Base-by-base conservation (phyloP, 2,888 invertebrate species). In the Ceramica pisi region DNA sequence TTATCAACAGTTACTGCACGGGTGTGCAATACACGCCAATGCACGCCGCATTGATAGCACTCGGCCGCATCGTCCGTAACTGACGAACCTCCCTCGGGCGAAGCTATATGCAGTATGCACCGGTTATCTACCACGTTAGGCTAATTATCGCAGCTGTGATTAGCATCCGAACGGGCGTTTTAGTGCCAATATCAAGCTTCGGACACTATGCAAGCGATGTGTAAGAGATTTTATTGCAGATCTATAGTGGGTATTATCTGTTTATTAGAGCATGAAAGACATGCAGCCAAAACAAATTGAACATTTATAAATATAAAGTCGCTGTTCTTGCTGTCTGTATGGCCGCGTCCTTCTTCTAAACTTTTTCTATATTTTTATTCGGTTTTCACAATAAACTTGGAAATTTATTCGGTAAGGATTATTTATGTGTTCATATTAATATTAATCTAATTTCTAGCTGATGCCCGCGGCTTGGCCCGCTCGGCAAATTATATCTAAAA, bases 1-100 rank as follows among this genome's bases (percentile, higher is more conserved):
- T 95, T 95, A 95, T 92, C 92, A 94, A 95, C 95, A 95, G 95
- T 95, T 95, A 94, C 88, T 86, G 88, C 86, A 87, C n/a, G n/a
- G n/a, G n/a, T n/a, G n/a, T n/a, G n/a, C n/a, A n/a, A n/a, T n/a
- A n/a, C 83, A 90, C 91, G 86, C 87, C n/a, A n/a, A n/a, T n/a
- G 87, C 44, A 19, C 44, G 8, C 46, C 46, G 46, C 90, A 86
- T 84, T 86, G 88, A 86, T 89, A 89, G 85, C 89, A 88, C 83
- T 90, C 86, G 86, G 76, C 89, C 83, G 86, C 84, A 81, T 86
- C 82, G 74, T 84, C 86, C 84, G 85, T 89, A 88, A 90, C 87
- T 84, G 82, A 84, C 78, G 81, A 86, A 85, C 86, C 82, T 85
- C 85, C 86, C 84, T 83, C 78, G 53, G 71, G 63, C 75, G 46